Evolutionary conservation across 1,140 invertebrate species (phyloP).

Genomic region (Ganaspis sp.): DNA sequence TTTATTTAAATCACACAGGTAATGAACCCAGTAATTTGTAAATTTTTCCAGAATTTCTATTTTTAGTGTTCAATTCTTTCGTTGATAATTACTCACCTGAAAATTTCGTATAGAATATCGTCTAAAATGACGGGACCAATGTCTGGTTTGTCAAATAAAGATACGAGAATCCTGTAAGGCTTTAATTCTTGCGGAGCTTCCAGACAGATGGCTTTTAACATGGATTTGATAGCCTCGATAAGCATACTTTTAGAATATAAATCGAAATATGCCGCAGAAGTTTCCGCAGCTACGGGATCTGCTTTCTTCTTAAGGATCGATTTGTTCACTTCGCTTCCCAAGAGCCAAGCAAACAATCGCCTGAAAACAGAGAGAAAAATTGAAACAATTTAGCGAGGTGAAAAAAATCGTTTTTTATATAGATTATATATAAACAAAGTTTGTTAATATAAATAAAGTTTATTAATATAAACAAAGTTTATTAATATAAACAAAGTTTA

Average conservation of each 20-base stretch:
- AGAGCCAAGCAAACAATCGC: slow-evolving; percentile 89
- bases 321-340: slow-evolving; percentile 84
- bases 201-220: slow-evolving; percentile 78
- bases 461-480: too few species aligned
- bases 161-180: slow-evolving; percentile 91
- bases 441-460: too few species aligned
- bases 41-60: too few species aligned
- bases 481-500: too few species aligned
- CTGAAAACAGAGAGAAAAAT: slow-evolving; percentile 68
- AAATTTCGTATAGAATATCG: slow-evolving; percentile 90
- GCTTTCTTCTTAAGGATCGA: slow-evolving; percentile 76
- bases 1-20: too few species aligned
- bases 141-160: slow-evolving; percentile 92
- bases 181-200: slow-evolving; percentile 83
- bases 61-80: too few species aligned
- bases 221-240: slow-evolving; percentile 81
- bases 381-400: slow-evolving; percentile 29
- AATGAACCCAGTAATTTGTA: too few species aligned
- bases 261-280: slow-evolving; percentile 83
- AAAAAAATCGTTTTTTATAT: slow-evolving; percentile 27
- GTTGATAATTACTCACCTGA: slow-evolving; percentile 80
- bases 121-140: slow-evolving; percentile 91
- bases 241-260: slow-evolving; percentile 84
- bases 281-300: slow-evolving; percentile 61
- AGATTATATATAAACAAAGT: too few species aligned